Percentiles rank a stretch among this genome's conserved stretches.
Evolutionary conservation across 1,140 invertebrate species (phyloP).

Genomic region (Lepidurus couesii): DNA sequence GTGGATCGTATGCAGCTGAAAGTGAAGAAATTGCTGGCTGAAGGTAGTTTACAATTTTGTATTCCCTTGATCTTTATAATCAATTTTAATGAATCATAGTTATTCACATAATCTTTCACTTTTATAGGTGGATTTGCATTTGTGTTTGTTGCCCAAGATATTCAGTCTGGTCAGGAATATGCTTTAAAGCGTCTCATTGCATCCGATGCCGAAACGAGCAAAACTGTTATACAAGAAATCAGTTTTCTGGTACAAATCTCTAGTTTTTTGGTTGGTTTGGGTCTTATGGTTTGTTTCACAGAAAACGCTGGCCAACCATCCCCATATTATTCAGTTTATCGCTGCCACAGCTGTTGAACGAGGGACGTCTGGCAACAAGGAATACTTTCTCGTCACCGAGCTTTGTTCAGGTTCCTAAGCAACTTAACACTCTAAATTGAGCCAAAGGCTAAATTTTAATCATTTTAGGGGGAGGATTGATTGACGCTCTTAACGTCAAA

Average conservation of each 20-base stretch:
- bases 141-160: conserved; percentile 88
- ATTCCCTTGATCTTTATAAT: background rate
- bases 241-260: conserved; percentile 47
- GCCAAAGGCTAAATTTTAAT: conserved; percentile 32
- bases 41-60: conserved; percentile 24
- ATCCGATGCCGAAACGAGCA: conserved; percentile 49
- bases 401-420: conserved; percentile 48
- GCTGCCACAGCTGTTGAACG: conserved; percentile 48
- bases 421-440: background rate
- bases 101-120: background rate
- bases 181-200: conserved; percentile 64
- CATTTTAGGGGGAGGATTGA: conserved; percentile 62
- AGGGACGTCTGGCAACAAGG: conserved; percentile 47
- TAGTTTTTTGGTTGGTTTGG: conserved; percentile 16
- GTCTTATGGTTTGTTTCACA: conserved; percentile 37
- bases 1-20: conserved; percentile 31
- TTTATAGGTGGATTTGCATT: conserved; percentile 83
- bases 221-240: conserved; percentile 50
- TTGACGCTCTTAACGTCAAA: conserved; percentile 67
- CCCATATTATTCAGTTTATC: conserved; percentile 51
- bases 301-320: conserved; percentile 53
- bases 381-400: conserved; percentile 53
- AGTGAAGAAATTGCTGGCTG: conserved; percentile 30
- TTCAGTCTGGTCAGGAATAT: conserved; percentile 77
- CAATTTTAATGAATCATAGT: background rate